Conservation (phyloP, 2,888 invertebrate genomes). For the Candidula unifasciata region DNA sequence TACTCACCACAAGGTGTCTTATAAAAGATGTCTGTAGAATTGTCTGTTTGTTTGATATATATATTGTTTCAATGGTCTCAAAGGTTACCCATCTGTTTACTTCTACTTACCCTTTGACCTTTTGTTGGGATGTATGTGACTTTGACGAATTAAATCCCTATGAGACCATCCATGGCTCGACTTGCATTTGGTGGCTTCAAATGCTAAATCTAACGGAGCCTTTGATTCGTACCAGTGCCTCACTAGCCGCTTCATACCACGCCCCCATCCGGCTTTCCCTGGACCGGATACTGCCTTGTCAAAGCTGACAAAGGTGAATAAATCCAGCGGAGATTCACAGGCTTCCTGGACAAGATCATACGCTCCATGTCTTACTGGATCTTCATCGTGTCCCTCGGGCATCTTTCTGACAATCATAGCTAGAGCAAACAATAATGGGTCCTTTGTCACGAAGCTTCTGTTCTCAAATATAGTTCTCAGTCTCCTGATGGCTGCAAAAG, state of each 20-base stretch:
- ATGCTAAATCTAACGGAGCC: conserved; percentile 16
- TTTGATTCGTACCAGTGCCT: conserved; percentile 30
- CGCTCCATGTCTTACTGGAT: conserved; percentile 29
- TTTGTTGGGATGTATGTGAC: conserved; percentile 35
- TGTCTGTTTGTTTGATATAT: not conserved
- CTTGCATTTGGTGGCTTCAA: conserved; percentile 43
- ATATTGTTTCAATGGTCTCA: too few relatives aligned
- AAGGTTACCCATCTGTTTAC: not conserved
- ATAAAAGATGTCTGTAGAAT: not conserved
- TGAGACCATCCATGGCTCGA: conserved; percentile 44
- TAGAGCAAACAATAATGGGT: conserved; percentile 37
- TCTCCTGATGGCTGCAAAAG: conserved; percentile 16
- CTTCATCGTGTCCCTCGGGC: conserved; percentile 35
- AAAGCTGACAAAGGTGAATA: conserved; percentile 47
- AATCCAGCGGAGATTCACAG: conserved; percentile 43
- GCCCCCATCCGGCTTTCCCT: conserved; percentile 35
- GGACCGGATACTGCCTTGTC: conserved; percentile 36
- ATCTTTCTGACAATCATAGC: conserved; percentile 39
- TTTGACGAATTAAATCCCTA: conserved; percentile 37
- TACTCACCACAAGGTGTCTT: too few relatives aligned
- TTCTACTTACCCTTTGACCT: conserved; percentile 29
- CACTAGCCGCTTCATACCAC: conserved; percentile 39
- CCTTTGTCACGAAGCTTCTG: conserved; percentile 38
- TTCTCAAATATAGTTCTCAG: conserved; percentile 27
- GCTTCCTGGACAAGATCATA: conserved; percentile 22